Base-by-base conservation (phyloP, 2,113 vertebrate genomes). In the Nothocercus nigrocapillus region DNA sequence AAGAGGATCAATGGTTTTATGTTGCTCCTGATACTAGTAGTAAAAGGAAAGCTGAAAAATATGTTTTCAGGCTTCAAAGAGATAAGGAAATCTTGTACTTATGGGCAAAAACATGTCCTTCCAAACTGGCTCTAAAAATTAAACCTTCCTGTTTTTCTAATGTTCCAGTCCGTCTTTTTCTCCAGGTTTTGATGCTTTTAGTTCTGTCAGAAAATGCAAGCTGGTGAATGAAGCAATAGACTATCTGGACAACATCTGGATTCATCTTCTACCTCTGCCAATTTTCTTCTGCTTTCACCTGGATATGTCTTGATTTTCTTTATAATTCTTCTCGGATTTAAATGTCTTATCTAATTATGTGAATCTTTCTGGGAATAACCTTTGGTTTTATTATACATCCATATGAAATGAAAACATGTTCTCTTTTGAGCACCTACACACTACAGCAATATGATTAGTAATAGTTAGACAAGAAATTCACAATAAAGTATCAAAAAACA, bases 381-480 rank as follows among this genome's bases (percentile, higher is more conserved):
- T 58, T 80, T 84, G 40, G n/a, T 85, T 87, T 85, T 62, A 18
- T 89, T 94, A 7, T 54, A n/a, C 36, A 79, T 89, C 67, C 75
- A 70, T 15, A 67, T 40, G 56, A 51, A 59, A 34, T 25, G n/a
- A 74, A 81, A 94, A 82, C 42, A 36, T 24, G 2, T 9, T 64
- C 18, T 85, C 34, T 74, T 44, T 45, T 13, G 2, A 36, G 51
- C 61, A 91, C 7, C 85, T 81, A 42, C 27, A 13, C 19, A 45
- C 51, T 85, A 58, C 82, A 90, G 72, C 73, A 14, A 47, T 47
- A 34, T 61, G 66, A 86, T 44, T 1, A 56, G 59, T 54, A 9
- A 73, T 44, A 82, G 54, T 21, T 27, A 82, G 82, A 67, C 51
- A 67, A 83, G 61, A 90, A 93, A 70, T 24, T 13, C n/a, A 54